Base-by-base conservation (phyloP, 1,140 invertebrate genomes). In the Atopsyche davidsoni region DNA sequence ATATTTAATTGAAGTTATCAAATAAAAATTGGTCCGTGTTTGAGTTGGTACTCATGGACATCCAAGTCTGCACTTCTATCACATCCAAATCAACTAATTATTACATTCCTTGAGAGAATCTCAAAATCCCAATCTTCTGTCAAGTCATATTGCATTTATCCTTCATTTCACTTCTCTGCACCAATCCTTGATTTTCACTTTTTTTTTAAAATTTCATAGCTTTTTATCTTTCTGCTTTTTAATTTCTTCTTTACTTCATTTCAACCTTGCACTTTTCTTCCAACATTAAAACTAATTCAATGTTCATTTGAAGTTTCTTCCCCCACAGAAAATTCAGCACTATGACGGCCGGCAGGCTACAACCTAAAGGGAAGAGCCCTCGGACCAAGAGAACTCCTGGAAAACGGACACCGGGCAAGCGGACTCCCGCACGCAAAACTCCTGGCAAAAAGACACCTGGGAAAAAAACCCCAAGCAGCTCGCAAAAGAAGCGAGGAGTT, bases 401-500 rank as follows among this genome's bases (percentile, higher is more conserved):
- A 13, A 60, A 41, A 28, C 46, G 46, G 32, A 52, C 51, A 1
- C 58, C 58, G 2, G 46, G 46, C 24, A 59, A 65, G 40, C 64
- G 66, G 0, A 72, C 72, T 2, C 72, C 69, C 0, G 65, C 65
- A 3, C 70, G 70, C 35, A 68, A 62, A 44, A 73, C 70, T 0
- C 70, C 70, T 0, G 51, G 32, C n/a, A 58, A 64, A 3, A 69
- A 65, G 32, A 70, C 68, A 0, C 69, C 69, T 2, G 64, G 64
- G 9, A 72, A 70, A 51, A 73, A 69, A 45, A 70, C 69, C 16
- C 69, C 72, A 1, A 72, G 69, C 25, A 73, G 73, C 2, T 69
- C 73, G 2, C 76, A 72, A 42, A 72, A 70, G 51, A 75, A 75
- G 47, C 67, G 75, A 19, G 68, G 69, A 1, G 69, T 72, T 64